Base-by-base conservation (phyloP, 2,113 vertebrate genomes). In the Urocolius indicus region DNA sequence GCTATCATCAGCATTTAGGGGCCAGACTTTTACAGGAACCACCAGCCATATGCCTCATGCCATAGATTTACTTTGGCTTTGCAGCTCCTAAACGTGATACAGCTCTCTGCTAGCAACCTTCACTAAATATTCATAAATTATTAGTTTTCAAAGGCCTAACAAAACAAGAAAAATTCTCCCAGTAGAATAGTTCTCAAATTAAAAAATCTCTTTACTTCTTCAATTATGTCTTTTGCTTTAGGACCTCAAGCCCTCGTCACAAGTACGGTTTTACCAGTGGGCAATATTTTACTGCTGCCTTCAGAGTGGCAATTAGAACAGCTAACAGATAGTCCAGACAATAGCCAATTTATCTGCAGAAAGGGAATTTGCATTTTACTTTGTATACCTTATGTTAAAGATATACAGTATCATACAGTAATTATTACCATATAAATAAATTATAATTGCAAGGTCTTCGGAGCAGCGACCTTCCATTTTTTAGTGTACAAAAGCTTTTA, bases 281-380 rank as follows among this genome's bases (percentile, higher is more conserved):
- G 57, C 65, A 94, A 19, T 84, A 82, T 92, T 89, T 95, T 78
- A 61, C 90, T 84, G 78, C 75, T 87, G 83, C 80, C 76, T 94
- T 92, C 55, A 84, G 61, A 84, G 34, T 63, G 67, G 75, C 92
- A 80, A 69, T 81, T 93, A 94, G 61, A 95, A 61, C 49, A 88
- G 62, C 88, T 81, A 94, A 75, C 79, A 94, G 66, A 68, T 48
- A 90, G 76, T 46, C 49, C 73, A 88, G 65, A 90, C 72, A 95
- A 81, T 16, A 75, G 76, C 22, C 24, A 72, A 49, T 93, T 90
- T 84, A 84, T 65, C 74, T 68, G 41, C 49, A 76, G 57, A 65
- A 89, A 74, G 12, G 21, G 32, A 80, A 88, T 77, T 68, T 91
- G 72, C 52, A 71, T 86, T 91, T 94, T 34, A 88, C 77, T 75